Evolutionary conservation across 2,888 invertebrate genomes (phyloP), one percentile per base, ranked within the genome.

Genomic region (Odontocerum albicorne): DNA sequence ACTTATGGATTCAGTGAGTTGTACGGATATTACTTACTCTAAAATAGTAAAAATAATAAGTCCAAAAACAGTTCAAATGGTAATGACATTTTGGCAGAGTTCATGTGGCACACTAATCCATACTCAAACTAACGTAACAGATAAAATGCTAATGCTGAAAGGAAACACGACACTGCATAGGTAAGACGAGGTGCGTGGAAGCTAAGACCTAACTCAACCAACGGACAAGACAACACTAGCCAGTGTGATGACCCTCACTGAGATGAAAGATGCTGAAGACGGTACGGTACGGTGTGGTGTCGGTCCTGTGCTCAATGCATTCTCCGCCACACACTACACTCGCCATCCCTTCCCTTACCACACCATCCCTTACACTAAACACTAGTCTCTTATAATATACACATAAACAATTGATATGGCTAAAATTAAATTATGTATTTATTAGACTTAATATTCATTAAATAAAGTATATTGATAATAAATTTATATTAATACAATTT

Each of bases 21-120:
- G 45, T 36, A 27, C 20, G 12, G 21, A 40, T 7, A 19, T 19
- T 17, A 31, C 45, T 45, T 45, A 45, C 4, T 33, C 45, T 47
- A 47, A 10, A 13, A 35, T 46, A 47, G 46, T 39, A 22, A 44
- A 47, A 40, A 53, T 53, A 46, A 56, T 46, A 39, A 42, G 51
- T 43, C 50, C 13, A 44, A 51, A 51, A 55, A 51, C 42, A 38
- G 16, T 46, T 49, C 49, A 66, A 65, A 69, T 68, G 75, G 74
- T 76, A 75, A 74, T 75, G 75, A 76, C 73, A 75, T 75, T 77
- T 78, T 77, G 77, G 77, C 77, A 77, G 76, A 77, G 71, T 75
- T 75, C 73, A 76, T 76, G 77, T 78, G 77, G 77, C 77, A 77
- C 77, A 76, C 77, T 76, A 74, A 33, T 57, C 46, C 35, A 22